Conservation (phyloP, 2,113 vertebrate species). For the Phylloscopus trochiloides region DNA sequence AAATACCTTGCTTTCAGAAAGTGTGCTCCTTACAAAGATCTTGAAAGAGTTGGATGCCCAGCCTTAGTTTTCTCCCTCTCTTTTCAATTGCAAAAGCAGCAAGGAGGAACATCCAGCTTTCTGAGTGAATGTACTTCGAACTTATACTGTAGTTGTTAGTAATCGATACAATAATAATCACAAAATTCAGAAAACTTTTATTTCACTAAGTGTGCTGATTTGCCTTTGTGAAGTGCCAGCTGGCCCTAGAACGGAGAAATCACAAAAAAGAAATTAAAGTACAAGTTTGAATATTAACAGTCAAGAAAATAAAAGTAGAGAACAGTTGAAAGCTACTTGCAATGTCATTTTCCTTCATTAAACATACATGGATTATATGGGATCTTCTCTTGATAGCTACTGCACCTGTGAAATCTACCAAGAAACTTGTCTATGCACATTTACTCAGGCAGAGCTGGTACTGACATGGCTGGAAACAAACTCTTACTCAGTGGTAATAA, state of each 20-base stretch:
- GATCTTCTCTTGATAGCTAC: background rate
- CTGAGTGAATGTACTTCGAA: background rate
- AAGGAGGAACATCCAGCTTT: background rate
- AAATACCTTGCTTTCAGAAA: background rate
- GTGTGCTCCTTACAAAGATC: background rate
- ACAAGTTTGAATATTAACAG: background rate
- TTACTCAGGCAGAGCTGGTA: background rate
- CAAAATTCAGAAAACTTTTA: background rate
- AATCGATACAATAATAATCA: background rate
- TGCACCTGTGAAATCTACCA: background rate
- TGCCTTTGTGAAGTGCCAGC: background rate
- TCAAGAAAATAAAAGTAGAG: background rate
- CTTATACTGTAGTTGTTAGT: background rate
- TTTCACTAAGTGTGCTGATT: background rate
- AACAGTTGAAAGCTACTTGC: background rate
- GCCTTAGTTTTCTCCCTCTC: background rate
- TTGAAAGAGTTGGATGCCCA: background rate
- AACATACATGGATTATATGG: background rate
- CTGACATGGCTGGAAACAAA: background rate
- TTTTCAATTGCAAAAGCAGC: background rate
- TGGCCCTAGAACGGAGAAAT: background rate
- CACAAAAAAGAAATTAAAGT: background rate
- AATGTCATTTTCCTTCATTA: background rate
- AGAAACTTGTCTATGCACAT: background rate
- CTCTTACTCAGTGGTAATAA: background rate